Percentiles rank a stretch among this genome's conserved stretches.
phyloP scores from a whole-genome alignment of 2,113 vertebrate species.

The Camelus bactrianus region DNA sequence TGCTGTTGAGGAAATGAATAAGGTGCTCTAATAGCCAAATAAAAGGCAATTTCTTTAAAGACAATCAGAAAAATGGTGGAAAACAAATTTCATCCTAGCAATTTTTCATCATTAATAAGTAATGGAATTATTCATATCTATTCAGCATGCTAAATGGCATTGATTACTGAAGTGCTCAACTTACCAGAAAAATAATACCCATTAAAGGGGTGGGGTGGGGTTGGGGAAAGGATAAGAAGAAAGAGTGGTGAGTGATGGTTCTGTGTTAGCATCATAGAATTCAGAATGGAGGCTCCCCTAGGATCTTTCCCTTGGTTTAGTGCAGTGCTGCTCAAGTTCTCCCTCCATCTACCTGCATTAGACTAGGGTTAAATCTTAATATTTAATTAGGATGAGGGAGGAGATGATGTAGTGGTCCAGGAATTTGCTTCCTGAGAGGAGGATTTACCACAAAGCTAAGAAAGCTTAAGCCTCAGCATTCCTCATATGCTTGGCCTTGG shows the following conservation, averaged over 20 bases:
- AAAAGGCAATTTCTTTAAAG: constrained; percentile 9
- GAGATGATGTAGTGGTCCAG: not conserved
- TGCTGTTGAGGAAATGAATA: not conserved
- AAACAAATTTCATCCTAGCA: constrained; percentile 72
- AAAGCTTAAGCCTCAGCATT: not conserved
- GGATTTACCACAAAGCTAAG: not conserved
- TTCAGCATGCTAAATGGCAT: constrained; percentile 73
- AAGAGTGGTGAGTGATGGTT: not conserved
- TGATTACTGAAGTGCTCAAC: constrained; percentile 72
- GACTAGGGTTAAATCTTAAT: not conserved
- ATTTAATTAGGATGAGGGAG: not conserved
- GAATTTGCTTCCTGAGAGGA: not conserved
- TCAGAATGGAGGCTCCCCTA: not conserved
- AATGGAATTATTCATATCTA: constrained; percentile 76
- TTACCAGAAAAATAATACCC: constrained; percentile 64
- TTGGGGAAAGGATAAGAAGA: constrained; percentile 24
- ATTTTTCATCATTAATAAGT: constrained; percentile 79
- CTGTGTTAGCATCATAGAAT: not conserved
- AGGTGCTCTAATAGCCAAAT: not conserved
- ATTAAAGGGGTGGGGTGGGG: not conserved
- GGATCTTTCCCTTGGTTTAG: constrained; percentile 13
- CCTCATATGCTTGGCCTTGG: not conserved
- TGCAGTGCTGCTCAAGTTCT: not conserved
- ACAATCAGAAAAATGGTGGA: not conserved
- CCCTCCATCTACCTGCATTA: not conserved